Conservation (phyloP, 2,113 vertebrate genomes). For the Ptyas mucosa region DNA sequence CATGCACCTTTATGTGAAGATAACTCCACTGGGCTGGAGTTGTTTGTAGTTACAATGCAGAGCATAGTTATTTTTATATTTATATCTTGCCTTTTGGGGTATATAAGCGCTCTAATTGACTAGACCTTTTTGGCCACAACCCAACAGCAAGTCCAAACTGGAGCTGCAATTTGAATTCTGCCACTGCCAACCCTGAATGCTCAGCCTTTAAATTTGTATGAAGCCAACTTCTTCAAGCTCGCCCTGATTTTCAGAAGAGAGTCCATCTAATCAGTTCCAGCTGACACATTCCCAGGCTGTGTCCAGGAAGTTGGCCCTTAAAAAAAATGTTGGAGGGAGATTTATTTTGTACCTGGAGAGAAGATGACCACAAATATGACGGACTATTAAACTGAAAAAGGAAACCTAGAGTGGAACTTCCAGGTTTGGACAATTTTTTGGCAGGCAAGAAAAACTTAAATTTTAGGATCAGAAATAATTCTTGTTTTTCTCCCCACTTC, state of each 20-base stretch:
- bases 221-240: not conserved
- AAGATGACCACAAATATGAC: conserved; percentile 18
- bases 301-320: conserved; percentile 48
- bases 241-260: conserved; percentile 22
- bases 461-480: not conserved
- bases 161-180: conserved; percentile 1
- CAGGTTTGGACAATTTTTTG: not conserved
- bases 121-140: not conserved
- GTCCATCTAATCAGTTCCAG: conserved; percentile 41
- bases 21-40: not conserved
- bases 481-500: not conserved
- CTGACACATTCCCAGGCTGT: conserved; percentile 49
- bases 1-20: not conserved
- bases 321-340: not conserved
- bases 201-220: not conserved
- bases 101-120: not conserved
- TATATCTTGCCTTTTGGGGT: not conserved
- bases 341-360: conserved; percentile 47
- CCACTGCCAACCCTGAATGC: not conserved
- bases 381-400: not conserved
- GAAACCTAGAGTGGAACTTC: not conserved
- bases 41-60: not conserved
- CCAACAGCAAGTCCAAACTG: not conserved
- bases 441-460: not conserved
- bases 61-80: not conserved